Evolutionary conservation across 2,888 invertebrate genomes (phyloP).

Genomic region (Dryomyza anilis): DNA sequence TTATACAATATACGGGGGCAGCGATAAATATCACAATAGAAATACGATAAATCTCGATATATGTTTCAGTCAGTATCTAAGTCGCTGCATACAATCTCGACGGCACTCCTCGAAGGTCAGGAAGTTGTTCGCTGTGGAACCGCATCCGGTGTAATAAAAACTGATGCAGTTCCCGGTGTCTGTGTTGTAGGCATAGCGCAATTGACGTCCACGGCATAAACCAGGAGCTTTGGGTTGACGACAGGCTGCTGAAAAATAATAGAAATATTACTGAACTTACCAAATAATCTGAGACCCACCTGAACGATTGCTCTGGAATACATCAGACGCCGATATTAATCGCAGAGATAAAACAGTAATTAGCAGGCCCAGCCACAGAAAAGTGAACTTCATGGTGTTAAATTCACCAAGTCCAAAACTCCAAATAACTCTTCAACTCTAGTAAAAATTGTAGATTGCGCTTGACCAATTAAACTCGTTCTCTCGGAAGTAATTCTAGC

Average conservation of each 20-base stretch:
- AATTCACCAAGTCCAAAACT: no score
- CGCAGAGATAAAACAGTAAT: no score
- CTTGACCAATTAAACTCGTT: no score
- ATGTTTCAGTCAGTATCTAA: constrained; percentile 45
- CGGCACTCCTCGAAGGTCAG: constrained; percentile 53
- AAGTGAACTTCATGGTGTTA: background rate
- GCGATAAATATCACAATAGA: no score
- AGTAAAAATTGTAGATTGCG: no score
- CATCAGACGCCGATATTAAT: background rate
- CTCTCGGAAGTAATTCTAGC: background rate
- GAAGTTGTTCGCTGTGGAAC: constrained; percentile 48
- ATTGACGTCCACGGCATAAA: constrained; percentile 44
- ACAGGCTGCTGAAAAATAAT: constrained; percentile 39
- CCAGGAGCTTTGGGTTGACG: constrained; percentile 47
- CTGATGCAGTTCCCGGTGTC: constrained; percentile 49
- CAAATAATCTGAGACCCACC: background rate
- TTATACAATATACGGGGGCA: background rate
- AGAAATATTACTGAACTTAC: background rate
- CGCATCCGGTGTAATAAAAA: constrained; percentile 53
- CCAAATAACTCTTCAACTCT: background rate
- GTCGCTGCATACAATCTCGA: constrained; percentile 49
- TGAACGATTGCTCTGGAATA: background rate
- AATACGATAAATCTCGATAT: background rate
- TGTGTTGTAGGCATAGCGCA: constrained; percentile 52
- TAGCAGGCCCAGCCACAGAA: background rate